Base-by-base conservation (phyloP, 2,888 invertebrate species). In the Sinodicranocentrus sp. region DNA sequence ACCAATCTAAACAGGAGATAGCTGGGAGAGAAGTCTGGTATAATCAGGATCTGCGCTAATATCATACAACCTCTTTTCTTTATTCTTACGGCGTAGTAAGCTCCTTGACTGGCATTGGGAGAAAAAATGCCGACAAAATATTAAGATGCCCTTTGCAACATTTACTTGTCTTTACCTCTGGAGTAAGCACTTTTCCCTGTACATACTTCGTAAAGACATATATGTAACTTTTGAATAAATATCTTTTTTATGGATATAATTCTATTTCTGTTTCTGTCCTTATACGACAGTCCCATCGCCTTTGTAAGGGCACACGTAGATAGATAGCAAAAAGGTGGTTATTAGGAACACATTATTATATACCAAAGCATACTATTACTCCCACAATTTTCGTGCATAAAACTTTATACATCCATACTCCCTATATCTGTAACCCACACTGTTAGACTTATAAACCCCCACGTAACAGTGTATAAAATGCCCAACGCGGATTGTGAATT, bases 181-280 rank as follows among this genome's bases (percentile, higher is more conserved):
- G 48, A 48, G n/a, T 48, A 48, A 33, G 5, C 33, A 33, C 10
- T 6, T 33, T 6, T 33, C 33, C n/a, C n/a, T n/a, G n/a, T n/a
- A 33, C 33, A 33, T 33, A 33, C 10, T 6, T 48, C n/a, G n/a
- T n/a, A n/a, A 15, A n/a, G 48, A 5, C 15, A 48, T 48, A 48
- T 48, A 48, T 17, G 39, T 48, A 5, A 5, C 17, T n/a, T 48
- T 3, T 48, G 48, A n/a, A 48, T 10, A 48, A 10, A 15, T 48
- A 48, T 48, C 15, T 15, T 3, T 15, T 48, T 48, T 5, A 13
- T 10, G 10, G 25, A 23, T 59, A 23, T 57, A 57, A 57, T 57
- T 59, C 59, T 59, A 59, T 59, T 59, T 59, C 59, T 59, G 59
- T 59, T 25, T 59, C 59, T 1, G 48, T 3, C 48, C 5, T n/a